Evolutionary conservation across 2,888 invertebrate genomes (phyloP).

Genomic region (Sphecodes monilicornis): DNA sequence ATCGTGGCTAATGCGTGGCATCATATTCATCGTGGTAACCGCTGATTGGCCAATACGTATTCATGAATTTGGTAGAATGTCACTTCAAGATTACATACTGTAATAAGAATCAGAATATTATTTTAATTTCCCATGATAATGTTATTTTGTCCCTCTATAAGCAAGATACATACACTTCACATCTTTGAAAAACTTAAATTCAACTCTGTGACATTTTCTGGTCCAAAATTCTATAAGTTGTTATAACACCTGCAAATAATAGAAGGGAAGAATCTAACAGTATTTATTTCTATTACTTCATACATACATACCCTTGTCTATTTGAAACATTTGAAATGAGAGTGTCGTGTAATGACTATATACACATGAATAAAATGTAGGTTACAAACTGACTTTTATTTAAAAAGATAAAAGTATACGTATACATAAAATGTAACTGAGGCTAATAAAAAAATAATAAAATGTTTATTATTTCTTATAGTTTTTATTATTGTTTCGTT

Average conservation of each 20-base stretch:
- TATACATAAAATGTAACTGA: neutral
- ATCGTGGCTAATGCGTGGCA: conserved; percentile 86
- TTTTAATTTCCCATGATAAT: conserved; percentile 12
- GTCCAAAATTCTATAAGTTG: neutral
- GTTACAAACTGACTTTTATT: conserved; percentile 8
- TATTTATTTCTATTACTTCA: neutral
- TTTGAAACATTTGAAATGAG: conserved; percentile 15
- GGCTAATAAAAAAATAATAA: neutral
- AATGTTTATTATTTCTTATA: neutral
- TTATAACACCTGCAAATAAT: neutral
- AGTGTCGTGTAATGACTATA: neutral
- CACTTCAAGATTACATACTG: conserved; percentile 45
- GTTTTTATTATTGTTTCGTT: neutral
- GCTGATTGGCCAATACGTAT: conserved; percentile 86
- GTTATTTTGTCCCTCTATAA: neutral
- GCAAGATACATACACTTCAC: neutral
- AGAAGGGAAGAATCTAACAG: neutral
- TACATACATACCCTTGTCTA: neutral
- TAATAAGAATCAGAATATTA: conserved; percentile 28
- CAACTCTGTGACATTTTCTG: neutral
- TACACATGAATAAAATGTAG: neutral
- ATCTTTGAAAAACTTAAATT: neutral
- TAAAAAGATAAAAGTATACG: neutral
- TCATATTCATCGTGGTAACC: conserved; percentile 88
- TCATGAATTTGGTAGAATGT: conserved; percentile 52